Percentiles rank a stretch among this genome's conserved stretches.
phyloP scores from a whole-genome alignment of 2,113 vertebrate genomes.

The Lonchura striata region DNA sequence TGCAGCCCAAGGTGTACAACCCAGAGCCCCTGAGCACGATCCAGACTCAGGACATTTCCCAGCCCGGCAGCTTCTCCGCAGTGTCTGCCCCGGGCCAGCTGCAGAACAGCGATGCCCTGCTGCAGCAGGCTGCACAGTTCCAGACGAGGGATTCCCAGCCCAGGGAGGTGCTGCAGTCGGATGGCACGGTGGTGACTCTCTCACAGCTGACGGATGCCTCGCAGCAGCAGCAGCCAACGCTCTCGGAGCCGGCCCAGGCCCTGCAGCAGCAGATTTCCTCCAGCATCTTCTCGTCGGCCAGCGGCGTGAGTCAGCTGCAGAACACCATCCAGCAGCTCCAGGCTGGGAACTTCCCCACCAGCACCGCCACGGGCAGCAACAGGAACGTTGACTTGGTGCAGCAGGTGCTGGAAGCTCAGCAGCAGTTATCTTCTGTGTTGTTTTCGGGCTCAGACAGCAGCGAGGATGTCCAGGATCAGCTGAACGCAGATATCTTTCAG shows the following conservation, averaged over 20 bases:
- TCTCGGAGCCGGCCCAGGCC: constrained; percentile 83
- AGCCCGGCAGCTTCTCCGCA: constrained; percentile 76
- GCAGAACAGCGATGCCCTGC: constrained; percentile 78
- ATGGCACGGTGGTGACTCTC: constrained; percentile 70
- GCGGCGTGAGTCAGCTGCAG: constrained; percentile 87
- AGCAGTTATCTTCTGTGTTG: constrained; percentile 81
- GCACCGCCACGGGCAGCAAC: constrained; percentile 60
- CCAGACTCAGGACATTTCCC: constrained; percentile 88
- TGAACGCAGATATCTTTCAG: constrained; percentile 82
- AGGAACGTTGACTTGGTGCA: constrained; percentile 79
- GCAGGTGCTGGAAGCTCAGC: constrained; percentile 81
- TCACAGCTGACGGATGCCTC: constrained; percentile 72
- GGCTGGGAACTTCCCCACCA: constrained; percentile 81
- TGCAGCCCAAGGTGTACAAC: constrained; percentile 78
- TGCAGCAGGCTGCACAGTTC: constrained; percentile 86
- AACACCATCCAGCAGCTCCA: constrained; percentile 93
- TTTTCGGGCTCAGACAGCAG: constrained; percentile 76
- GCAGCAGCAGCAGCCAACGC: constrained; percentile 67
- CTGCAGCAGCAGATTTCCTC: constrained; percentile 85
- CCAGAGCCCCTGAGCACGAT: constrained; percentile 84
- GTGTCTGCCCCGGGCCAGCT: constrained; percentile 75
- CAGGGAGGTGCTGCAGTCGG: constrained; percentile 82
- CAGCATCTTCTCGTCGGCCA: constrained; percentile 82
- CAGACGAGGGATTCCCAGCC: constrained; percentile 77
- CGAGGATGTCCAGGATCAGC: constrained; percentile 79